These are phyloP conservation scores for Orestias chungarensis DNA, from an alignment of 2,797 vertebrate species.

Conservation along the genomic window DNA sequence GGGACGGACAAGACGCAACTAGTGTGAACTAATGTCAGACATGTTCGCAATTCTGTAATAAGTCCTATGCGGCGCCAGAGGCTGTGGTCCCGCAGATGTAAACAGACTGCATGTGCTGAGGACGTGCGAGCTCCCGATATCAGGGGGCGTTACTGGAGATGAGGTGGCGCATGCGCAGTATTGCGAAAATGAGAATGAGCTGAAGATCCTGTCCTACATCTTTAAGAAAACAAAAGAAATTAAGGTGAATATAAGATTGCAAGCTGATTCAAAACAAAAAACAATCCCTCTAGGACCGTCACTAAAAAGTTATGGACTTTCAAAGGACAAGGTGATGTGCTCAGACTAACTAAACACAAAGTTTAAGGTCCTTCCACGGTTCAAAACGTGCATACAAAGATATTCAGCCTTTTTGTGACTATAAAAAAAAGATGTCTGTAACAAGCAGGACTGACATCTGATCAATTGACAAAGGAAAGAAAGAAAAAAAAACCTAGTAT, in stretches of 20 bases:
- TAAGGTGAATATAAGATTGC: neutral
- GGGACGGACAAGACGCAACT: no score
- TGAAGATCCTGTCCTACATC: no score
- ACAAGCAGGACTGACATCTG: neutral
- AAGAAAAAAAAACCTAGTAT: neutral
- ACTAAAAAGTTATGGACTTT: constrained; percentile 1
- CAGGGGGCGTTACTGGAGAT: no score
- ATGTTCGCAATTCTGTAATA: no score
- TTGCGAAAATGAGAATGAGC: no score
- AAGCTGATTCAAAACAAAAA: neutral
- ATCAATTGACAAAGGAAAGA: neutral
- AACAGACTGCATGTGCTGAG: no score
- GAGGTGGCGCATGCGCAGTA: no score
- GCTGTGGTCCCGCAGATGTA: no score
- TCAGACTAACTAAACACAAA: constrained; percentile 4
- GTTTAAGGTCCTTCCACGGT: neutral
- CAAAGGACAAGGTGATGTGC: neutral
- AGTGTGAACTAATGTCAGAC: no score
- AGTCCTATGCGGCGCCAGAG: no score
- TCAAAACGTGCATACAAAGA: neutral
- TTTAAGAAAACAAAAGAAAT: no score
- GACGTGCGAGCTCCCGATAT: no score
- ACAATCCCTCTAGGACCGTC: neutral
- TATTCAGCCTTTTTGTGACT: neutral
- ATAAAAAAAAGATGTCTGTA: constrained; percentile 3